Percentiles rank a stretch among this genome's conserved stretches.
These are phyloP conservation scores for Apeltes quadracus DNA, from an alignment of 2,113 vertebrate genomes.

Conservation along the genomic window DNA sequence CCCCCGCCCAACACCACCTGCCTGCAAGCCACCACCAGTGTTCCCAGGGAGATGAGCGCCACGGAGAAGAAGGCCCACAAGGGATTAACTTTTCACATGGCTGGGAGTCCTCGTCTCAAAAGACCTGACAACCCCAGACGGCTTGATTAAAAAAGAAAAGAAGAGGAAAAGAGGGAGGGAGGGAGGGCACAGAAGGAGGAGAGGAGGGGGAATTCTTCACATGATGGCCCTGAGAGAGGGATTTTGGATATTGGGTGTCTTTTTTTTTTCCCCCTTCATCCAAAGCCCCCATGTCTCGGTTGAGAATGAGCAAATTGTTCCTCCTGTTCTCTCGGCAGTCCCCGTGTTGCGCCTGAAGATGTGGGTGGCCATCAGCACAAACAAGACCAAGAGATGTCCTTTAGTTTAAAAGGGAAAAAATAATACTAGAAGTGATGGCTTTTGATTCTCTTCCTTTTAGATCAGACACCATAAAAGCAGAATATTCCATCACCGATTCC, in stretches of 20 bases:
- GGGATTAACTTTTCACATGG: conserved; percentile 90
- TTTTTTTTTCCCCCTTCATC: conserved; percentile 58
- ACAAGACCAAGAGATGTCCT: conserved; percentile 46
- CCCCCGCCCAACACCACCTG: conserved; percentile 69
- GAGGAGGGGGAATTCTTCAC: conserved; percentile 81
- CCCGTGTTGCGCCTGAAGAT: conserved; percentile 62
- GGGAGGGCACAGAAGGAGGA: conserved; percentile 65
- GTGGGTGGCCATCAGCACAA: conserved; percentile 68
- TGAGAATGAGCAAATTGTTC: conserved; percentile 83
- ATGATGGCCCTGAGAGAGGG: conserved; percentile 84
- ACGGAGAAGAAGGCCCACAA: conserved; percentile 81
- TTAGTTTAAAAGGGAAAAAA: conserved; percentile 5
- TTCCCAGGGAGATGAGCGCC: conserved; percentile 86
- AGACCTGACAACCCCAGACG: conserved; percentile 86
- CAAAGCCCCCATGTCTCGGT: conserved; percentile 75
- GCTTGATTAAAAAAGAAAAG: conserved; percentile 88
- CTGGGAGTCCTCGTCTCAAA: conserved; percentile 85
- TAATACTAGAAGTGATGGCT: conserved; percentile 17
- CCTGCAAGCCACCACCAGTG: conserved; percentile 76
- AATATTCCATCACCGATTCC: conserved; percentile 4
- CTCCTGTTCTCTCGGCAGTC: conserved; percentile 69
- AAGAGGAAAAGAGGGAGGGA: conserved; percentile 59
- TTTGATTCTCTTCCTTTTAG: conserved; percentile 19
- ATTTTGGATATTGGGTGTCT: conserved; percentile 85
- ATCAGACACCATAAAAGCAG: not conserved